Percentiles rank a stretch among this genome's conserved stretches.
These are phyloP conservation scores for Charanyca ferruginea DNA, from an alignment of 2,888 invertebrate genomes.

Conservation along the genomic window DNA sequence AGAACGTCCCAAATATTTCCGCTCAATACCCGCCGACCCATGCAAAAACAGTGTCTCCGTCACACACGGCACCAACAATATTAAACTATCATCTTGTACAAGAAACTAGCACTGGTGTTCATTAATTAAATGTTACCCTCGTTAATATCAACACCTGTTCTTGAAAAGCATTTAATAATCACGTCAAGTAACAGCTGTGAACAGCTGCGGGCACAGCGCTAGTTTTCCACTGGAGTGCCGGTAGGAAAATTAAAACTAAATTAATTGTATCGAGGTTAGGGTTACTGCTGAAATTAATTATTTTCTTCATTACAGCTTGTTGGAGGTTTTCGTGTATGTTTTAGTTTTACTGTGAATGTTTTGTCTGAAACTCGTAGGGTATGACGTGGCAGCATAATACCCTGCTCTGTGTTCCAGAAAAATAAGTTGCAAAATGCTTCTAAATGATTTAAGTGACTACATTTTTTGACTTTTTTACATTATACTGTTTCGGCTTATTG, in stretches of 20 bases:
- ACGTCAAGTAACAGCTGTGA: conserved; percentile 86
- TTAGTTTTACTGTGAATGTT: conserved; percentile 16
- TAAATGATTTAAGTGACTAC: too few relatives aligned
- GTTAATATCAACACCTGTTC: conserved; percentile 90
- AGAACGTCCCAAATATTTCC: conserved; percentile 7
- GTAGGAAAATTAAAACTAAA: conserved; percentile 84
- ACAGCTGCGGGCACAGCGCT: conserved; percentile 77
- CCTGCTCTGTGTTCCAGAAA: too few relatives aligned
- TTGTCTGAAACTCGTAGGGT: neutral
- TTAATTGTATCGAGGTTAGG: conserved; percentile 71
- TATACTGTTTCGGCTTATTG: too few relatives aligned
- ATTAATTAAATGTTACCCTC: conserved; percentile 89
- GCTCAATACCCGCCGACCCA: conserved; percentile 36
- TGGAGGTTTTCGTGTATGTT: conserved; percentile 16
- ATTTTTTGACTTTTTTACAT: too few relatives aligned
- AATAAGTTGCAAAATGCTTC: neutral
- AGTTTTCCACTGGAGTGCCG: conserved; percentile 80
- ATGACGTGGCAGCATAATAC: neutral
- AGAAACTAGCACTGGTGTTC: conserved; percentile 78
- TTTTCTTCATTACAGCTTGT: conserved; percentile 51
- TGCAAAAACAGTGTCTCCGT: conserved; percentile 60
- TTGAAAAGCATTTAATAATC: conserved; percentile 90
- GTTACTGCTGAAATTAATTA: conserved; percentile 53
- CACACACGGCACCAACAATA: conserved; percentile 62
- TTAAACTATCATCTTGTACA: conserved; percentile 68